Evolutionary conservation across 1,140 invertebrate genomes (phyloP), one percentile per base, ranked within the genome.

Genomic region (Maniola jurtina): DNA sequence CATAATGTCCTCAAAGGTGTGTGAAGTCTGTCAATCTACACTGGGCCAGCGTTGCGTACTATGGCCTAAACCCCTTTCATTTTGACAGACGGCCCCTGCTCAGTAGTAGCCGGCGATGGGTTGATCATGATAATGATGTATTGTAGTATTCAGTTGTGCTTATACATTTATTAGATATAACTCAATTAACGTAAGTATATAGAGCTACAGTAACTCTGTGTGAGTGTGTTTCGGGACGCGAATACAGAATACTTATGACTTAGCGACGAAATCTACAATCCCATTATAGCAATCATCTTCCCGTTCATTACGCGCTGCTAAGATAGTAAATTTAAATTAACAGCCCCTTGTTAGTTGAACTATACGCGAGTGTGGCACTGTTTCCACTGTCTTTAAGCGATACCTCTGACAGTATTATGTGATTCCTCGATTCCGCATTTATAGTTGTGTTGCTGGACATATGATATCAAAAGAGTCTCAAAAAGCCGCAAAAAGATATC

Each of bases 281-380:
- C 84, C 84, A 87, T 88, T 88, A 88, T 82, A 83, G 81, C 85
- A 88, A 89, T 88, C 84, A 86, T 83, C 82, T 82, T 86, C 79
- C 77, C 78, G 84, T 89, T 89, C 87, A 89, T 89, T 89, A 88
- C 83, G 76, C 80, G 78, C 55, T 68, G 82, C 78, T 79, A 80
- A 88, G 87, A 88, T 87, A 89, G 84, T 89, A 89, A 89, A 89
- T 89, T 89, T 87, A 86, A 88, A 89, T 89, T 89, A 89, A 89
- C 83, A 89, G 76, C 80, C 85, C 82, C 85, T 89, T 83, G 87
- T 88, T 89, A 89, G 84, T 84, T 78, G 66, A 85, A 89, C 85
- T 83, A 84, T 83, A 86, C 83, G 83, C 78, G 62, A 69, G 61
- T 59, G 58, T 63, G 50, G 13, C 35, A 55, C 52, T 14, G 67